Conservation (phyloP, 53 echinoderm and acorn worm genomes). For the Pentamera pediparva region DNA sequence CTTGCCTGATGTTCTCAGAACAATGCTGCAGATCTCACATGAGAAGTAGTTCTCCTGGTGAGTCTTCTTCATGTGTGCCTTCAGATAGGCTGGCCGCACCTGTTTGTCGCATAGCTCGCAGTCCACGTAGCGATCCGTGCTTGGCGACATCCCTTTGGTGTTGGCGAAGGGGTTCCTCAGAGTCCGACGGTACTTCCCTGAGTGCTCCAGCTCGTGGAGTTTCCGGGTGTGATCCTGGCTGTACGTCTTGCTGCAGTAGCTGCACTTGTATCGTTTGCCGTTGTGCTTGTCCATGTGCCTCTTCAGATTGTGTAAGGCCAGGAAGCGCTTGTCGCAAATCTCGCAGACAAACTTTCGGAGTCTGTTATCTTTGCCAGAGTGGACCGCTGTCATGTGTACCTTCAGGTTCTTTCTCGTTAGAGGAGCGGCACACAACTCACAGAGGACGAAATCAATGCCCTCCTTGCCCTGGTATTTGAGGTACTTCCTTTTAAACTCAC, state of each 20-base stretch:
- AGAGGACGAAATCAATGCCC: conserved; percentile 8
- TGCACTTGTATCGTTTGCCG: conserved; percentile 15
- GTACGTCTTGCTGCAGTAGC: conserved; percentile 24
- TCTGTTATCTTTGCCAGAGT: conserved; percentile 6
- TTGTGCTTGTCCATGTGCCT: conserved; percentile 16
- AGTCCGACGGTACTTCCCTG: neutral
- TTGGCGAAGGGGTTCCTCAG: conserved; percentile 16
- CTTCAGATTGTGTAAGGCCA: neutral
- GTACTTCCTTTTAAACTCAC: conserved; percentile 15
- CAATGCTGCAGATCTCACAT: conserved; percentile 6
- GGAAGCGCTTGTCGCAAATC: conserved; percentile 12
- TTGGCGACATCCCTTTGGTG: neutral
- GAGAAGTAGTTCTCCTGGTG: conserved; percentile 11
- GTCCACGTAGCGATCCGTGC: neutral
- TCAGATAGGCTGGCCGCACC: neutral
- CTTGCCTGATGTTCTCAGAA: neutral
- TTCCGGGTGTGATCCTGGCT: conserved; percentile 25
- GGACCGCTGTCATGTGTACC: conserved; percentile 13
- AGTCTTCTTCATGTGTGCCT: conserved; percentile 9
- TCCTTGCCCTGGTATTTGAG: conserved; percentile 19
- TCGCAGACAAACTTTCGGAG: neutral
- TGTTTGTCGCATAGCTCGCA: conserved; percentile 14
- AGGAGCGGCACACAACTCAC: conserved; percentile 22
- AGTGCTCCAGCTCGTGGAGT: conserved; percentile 16
- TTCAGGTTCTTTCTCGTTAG: conserved; percentile 17